Base-by-base conservation (phyloP, 1,140 invertebrate species). In the Scaptomyza pallida region DNA sequence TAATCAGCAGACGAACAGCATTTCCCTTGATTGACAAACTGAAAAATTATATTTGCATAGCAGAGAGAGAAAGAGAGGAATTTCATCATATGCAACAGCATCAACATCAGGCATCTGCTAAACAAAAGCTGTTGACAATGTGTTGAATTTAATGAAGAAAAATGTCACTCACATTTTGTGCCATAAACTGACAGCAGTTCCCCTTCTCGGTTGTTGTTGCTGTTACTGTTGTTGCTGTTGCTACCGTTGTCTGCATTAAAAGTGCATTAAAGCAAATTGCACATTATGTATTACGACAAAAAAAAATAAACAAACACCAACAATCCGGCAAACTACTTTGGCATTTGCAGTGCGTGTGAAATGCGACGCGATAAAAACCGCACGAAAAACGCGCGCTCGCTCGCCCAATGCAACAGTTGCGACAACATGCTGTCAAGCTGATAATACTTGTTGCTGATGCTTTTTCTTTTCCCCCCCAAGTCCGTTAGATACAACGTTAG, bases 71-170 rank as follows among this genome's bases (percentile, higher is more conserved):
- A 19, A 8, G 12, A 10, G 15, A 26, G 30, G 13, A 48, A 5
- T 4, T 5, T 41, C 23, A 26, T 17, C 16, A 41, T 8, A 17
- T 16, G 48, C 37, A 37, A 6, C 45, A 23, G 56, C 56, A 60
- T 9, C 23, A 26, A 26, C 23, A 26, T 26, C 26, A 30, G 57
- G 37, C 43, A 48, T 23, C 44, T 41, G 61, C 51, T 56, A 59
- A 61, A 61, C 47, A 44, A 44, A 56, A 56, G 47, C 55, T 68
- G 70, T 60, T 72, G 69, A 67, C 68, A 75, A 75, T 75, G 61
- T 75, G 72, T 67, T 71, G 43, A 72, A 72, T 72, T 61, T 72
- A 67, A 75, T 72, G 72, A 72, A 75, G 69, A 75, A 67, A 67
- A 61, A 75, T 72, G 64, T 77, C 65, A 74, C 37, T 77, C 65